phyloP scores from a whole-genome alignment of 1,140 invertebrate species.

The Bombus sylvicola region DNA sequence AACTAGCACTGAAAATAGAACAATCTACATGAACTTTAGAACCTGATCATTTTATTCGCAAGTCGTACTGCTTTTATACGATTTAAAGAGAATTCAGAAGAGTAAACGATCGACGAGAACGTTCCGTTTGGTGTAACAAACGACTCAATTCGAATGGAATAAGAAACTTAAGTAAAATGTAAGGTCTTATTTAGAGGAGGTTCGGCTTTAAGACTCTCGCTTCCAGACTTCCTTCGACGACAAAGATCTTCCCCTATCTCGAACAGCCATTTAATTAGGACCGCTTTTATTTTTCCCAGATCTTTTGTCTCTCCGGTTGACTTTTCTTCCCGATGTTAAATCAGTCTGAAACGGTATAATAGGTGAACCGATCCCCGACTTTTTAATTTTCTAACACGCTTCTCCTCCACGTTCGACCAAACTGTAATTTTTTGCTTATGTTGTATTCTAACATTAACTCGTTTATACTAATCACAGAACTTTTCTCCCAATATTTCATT shows the following conservation, averaged over 20 bases:
- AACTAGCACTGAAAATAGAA: background rate
- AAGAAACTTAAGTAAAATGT: conserved; percentile 36
- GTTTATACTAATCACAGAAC: no score
- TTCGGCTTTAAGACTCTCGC: conserved; percentile 65
- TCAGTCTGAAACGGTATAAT: conserved; percentile 54
- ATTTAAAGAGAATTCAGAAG: background rate
- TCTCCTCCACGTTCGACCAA: no score
- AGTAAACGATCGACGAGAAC: background rate
- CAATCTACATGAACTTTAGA: background rate
- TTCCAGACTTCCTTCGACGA: conserved; percentile 46
- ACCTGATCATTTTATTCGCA: no score
- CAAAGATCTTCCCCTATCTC: conserved; percentile 61
- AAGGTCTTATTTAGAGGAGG: conserved; percentile 36
- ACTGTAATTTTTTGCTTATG: no score
- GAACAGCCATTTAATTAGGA: conserved; percentile 79
- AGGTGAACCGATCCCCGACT: conserved; percentile 63
- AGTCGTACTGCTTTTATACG: background rate
- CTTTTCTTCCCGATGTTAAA: conserved; percentile 65
- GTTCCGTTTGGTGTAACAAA: background rate
- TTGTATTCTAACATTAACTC: no score
- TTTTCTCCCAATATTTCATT: no score
- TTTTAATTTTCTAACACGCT: conserved; percentile 70
- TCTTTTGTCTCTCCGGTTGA: conserved; percentile 71
- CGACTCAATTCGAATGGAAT: background rate
- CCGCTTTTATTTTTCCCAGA: conserved; percentile 73